Conservation (phyloP, 2,113 vertebrate species). For the Grantiella picta region DNA sequence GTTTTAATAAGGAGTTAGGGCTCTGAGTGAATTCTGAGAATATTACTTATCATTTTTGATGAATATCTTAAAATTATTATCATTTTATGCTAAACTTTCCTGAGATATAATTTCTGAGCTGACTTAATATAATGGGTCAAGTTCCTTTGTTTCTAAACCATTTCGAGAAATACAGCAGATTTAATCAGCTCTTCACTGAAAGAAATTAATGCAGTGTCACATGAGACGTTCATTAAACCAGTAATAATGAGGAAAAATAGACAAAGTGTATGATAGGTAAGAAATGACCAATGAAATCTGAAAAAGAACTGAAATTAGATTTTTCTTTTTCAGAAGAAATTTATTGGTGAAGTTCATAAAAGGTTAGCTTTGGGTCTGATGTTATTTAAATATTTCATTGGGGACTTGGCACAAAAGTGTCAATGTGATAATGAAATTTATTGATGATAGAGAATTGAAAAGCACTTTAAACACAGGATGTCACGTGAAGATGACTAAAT, state of each 20-base stretch:
- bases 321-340: neutral
- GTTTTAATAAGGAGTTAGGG: neutral
- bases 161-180: constrained; percentile 14
- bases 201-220: neutral
- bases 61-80: neutral
- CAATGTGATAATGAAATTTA: neutral
- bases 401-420: neutral
- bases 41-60: neutral
- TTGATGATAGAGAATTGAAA: neutral
- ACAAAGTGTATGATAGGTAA: neutral
- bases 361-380: neutral
- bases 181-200: neutral
- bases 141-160: neutral
- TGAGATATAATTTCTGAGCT: neutral
- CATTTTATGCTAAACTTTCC: neutral
- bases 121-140: neutral
- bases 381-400: neutral
- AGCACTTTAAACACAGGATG: neutral
- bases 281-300: neutral
- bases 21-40: neutral
- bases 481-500: neutral
- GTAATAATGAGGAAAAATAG: neutral
- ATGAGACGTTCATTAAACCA: neutral
- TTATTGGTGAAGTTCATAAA: neutral
- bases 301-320: neutral